Conservation (phyloP, 2,797 vertebrate genomes). For the Sebastes steindachneri region DNA sequence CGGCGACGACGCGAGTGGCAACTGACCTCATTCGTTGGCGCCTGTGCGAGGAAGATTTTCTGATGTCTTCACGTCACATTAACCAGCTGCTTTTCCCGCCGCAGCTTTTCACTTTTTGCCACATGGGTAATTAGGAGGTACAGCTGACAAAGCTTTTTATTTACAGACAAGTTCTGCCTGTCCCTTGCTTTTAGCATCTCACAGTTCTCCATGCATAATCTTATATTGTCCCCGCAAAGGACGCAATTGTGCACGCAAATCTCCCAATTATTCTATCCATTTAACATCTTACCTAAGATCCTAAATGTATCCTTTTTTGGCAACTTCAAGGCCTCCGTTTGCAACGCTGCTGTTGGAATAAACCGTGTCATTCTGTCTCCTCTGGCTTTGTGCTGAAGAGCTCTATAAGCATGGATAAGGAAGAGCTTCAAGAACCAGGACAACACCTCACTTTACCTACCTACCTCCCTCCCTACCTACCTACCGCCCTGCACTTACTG, state of each 20-base stretch:
- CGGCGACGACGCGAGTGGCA: conserved; percentile 1
- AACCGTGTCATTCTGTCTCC: neutral
- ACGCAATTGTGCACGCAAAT: conserved; percentile 21
- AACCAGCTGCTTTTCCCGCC: conserved; percentile 2
- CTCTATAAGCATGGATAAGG: neutral
- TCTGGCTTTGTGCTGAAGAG: neutral
- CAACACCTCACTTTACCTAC: conserved; percentile 8
- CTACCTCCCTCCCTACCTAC: neutral
- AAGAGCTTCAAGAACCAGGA: conserved; percentile 14
- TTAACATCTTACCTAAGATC: conserved; percentile 52
- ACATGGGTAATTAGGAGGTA: conserved; percentile 39
- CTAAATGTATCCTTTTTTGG: conserved; percentile 33
- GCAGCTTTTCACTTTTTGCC: conserved; percentile 3
- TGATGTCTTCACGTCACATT: neutral
- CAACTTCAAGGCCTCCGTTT: conserved; percentile 22
- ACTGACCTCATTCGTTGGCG: conserved; percentile 20
- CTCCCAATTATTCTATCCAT: conserved; percentile 44
- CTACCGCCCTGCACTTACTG: conserved; percentile 4
- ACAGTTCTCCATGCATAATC: neutral
- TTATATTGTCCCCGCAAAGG: conserved; percentile 14
- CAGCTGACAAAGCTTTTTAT: conserved; percentile 34
- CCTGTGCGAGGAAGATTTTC: conserved; percentile 10
- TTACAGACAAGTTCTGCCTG: conserved; percentile 4
- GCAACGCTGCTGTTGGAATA: neutral
- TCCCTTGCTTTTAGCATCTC: neutral